Percentiles rank a stretch among this genome's conserved stretches.
Evolutionary conservation across 2,113 vertebrate genomes (phyloP).

Genomic region (Columba janthina): DNA sequence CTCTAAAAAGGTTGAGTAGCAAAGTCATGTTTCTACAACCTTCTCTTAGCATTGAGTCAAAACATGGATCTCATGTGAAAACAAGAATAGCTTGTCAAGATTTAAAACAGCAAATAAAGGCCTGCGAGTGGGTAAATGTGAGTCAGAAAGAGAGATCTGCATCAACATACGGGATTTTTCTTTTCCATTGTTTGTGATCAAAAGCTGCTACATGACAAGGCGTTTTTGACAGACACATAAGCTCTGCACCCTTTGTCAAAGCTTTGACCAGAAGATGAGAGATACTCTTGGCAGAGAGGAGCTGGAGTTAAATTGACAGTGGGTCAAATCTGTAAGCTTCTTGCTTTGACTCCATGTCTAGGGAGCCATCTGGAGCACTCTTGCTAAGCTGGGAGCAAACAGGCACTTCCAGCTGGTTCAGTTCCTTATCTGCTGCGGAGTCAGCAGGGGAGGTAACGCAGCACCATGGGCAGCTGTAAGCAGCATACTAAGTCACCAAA

Average conservation of each 20-base stretch:
- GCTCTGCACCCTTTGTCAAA: background rate
- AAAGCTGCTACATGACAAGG: background rate
- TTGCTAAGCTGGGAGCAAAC: background rate
- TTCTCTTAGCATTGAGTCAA: constrained; percentile 44
- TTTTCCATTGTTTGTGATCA: background rate
- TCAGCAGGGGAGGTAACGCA: background rate
- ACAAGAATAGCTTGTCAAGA: constrained; percentile 4
- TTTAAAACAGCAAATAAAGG: background rate
- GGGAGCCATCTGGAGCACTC: background rate
- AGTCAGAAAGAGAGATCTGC: constrained; percentile 25
- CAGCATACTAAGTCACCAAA: background rate
- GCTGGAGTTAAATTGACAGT: background rate
- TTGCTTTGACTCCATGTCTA: background rate
- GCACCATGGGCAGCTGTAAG: background rate
- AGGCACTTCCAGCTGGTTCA: background rate
- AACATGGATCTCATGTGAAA: constrained; percentile 21
- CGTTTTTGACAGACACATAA: background rate
- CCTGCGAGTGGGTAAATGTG: background rate
- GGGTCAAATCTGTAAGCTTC: background rate
- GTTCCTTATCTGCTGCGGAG: background rate
- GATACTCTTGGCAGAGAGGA: background rate
- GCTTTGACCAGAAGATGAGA: background rate
- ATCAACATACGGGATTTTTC: background rate
- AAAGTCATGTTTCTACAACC: background rate
- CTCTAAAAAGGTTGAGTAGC: background rate